phyloP scores from a whole-genome alignment of 1,140 invertebrate genomes.

The Wiebesia pumilae region DNA sequence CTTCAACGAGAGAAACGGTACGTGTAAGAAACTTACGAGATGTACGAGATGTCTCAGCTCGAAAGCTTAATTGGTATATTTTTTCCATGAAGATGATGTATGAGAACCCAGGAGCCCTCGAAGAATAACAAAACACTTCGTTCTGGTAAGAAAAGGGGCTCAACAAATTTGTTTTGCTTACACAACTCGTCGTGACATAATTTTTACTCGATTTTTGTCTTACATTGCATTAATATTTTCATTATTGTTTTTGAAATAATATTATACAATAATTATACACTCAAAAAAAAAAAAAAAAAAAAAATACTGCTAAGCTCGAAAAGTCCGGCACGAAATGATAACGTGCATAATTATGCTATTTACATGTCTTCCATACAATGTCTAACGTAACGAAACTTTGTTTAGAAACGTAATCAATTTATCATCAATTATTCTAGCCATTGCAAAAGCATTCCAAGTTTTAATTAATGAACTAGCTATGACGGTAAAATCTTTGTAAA shows the following conservation, averaged over 20 bases:
- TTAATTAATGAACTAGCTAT: too few species aligned
- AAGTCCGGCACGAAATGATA: not conserved
- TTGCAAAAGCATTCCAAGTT: too few species aligned
- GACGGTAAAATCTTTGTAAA: too few species aligned
- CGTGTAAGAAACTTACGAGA: too few species aligned
- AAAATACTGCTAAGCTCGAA: not conserved
- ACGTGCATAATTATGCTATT: not conserved
- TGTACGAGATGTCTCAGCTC: too few species aligned
- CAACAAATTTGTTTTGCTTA: not conserved
- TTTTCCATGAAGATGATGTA: not conserved
- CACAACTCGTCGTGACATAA: not conserved
- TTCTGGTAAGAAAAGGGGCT: not conserved
- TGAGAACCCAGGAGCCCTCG: not conserved
- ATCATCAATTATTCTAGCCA: too few species aligned
- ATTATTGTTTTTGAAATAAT: not conserved
- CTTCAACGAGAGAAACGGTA: too few species aligned
- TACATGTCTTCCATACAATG: not conserved
- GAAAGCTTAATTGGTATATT: not conserved
- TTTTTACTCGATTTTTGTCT: not conserved
- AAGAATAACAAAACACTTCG: not conserved
- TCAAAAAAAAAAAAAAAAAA: too few species aligned
- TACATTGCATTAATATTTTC: not conserved
- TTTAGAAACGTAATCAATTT: too few species aligned
- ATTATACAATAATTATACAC: not conserved
- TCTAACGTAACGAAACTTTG: not conserved